Conservation (phyloP, 2,113 vertebrate genomes). For the Xenopus borealis region DNA sequence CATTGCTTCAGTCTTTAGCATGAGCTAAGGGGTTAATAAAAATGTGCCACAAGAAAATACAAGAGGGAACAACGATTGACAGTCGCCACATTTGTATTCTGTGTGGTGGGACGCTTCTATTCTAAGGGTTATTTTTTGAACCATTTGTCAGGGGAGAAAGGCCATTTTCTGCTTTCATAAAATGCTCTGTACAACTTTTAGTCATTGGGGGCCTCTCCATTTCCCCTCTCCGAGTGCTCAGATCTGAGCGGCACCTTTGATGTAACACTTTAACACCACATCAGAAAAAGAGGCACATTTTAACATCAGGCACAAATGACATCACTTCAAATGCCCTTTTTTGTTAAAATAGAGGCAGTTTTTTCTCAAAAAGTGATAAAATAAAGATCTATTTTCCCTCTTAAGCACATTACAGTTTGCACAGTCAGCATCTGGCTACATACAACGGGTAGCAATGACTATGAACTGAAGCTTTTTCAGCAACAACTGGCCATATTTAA, state of each 20-base stretch:
- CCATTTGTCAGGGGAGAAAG: conserved; percentile 76
- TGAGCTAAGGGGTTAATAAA: conserved; percentile 16
- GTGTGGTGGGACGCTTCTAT: conserved; percentile 69
- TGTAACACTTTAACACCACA: conserved; percentile 61
- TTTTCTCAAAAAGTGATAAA: not conserved
- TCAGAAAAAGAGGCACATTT: conserved; percentile 63
- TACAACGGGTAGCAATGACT: no score
- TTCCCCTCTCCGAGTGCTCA: conserved; percentile 49
- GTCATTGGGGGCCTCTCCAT: conserved; percentile 63
- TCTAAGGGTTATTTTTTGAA: conserved; percentile 75
- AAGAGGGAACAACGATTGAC: conserved; percentile 72
- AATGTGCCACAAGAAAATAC: conserved; percentile 41
- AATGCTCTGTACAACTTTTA: conserved; percentile 69
- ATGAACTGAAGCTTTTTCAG: no score
- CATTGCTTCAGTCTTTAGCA: not conserved
- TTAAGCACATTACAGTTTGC: not conserved
- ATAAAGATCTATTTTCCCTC: not conserved
- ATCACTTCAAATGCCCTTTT: conserved; percentile 62
- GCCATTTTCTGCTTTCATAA: conserved; percentile 74
- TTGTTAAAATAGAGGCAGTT: conserved; percentile 6
- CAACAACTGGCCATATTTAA: no score
- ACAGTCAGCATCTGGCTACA: not conserved
- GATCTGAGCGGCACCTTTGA: conserved; percentile 64
- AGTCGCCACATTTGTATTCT: conserved; percentile 79
- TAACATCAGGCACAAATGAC: conserved; percentile 59